phyloP scores from a whole-genome alignment of 2,888 invertebrate species.

The Bellardia bayeri region DNA sequence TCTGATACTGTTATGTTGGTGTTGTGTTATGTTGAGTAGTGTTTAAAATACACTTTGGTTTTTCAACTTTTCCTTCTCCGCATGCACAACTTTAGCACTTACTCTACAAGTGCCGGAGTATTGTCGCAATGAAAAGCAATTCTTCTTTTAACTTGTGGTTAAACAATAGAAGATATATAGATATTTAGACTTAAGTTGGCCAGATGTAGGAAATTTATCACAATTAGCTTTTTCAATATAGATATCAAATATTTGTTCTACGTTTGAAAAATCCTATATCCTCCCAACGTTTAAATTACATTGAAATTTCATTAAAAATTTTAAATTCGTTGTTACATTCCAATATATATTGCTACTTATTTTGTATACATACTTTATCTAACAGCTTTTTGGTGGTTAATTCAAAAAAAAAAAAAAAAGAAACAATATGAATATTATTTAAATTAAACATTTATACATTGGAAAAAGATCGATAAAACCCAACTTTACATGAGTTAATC shows the following conservation, averaged over 20 bases:
- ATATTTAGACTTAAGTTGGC: constrained; percentile 28
- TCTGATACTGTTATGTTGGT: background rate
- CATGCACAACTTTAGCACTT: background rate
- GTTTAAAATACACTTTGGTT: constrained; percentile 48
- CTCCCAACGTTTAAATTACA: too few relatives aligned
- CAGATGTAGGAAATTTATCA: constrained; percentile 12
- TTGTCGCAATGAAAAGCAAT: constrained; percentile 61
- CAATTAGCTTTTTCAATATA: too few relatives aligned
- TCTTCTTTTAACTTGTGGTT: constrained; percentile 59
- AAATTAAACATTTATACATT: constrained; percentile 4
- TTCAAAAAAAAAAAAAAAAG: background rate
- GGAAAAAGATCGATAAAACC: background rate
- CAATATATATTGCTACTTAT: background rate
- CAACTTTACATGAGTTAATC: background rate
- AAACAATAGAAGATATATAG: constrained; percentile 25
- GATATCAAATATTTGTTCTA: too few relatives aligned
- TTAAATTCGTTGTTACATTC: too few relatives aligned
- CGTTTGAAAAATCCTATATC: too few relatives aligned
- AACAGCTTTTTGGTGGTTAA: background rate
- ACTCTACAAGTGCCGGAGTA: constrained; percentile 17
- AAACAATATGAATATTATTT: background rate
- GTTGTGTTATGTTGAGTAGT: background rate
- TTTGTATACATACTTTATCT: background rate
- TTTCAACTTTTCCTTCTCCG: constrained; percentile 6
- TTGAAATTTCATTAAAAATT: background rate